phyloP scores from a whole-genome alignment of 2,797 vertebrate genomes.

The Sciurus vulgaris region DNA sequence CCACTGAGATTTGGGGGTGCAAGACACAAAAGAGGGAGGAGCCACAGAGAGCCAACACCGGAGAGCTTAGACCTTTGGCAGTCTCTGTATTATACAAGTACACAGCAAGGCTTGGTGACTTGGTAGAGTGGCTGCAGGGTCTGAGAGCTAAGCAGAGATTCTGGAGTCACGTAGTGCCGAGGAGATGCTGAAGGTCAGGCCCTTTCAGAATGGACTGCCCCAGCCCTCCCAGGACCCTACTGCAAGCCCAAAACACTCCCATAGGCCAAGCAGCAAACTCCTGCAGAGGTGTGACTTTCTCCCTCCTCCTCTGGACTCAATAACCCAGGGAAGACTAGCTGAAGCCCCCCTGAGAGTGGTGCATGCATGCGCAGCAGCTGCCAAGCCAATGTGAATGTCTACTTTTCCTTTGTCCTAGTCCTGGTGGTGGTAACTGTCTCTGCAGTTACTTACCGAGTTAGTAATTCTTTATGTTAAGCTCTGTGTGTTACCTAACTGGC shows the following conservation, averaged over 20 bases:
- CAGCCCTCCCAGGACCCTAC: background rate
- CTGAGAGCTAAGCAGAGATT: background rate
- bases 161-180: background rate
- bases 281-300: background rate
- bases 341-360: too few species aligned
- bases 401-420: background rate
- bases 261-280: background rate
- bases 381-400: background rate
- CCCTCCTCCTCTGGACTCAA: background rate
- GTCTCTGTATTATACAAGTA: background rate
- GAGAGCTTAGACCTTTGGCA: background rate
- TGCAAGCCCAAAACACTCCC: background rate
- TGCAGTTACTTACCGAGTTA: background rate
- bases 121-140: background rate
- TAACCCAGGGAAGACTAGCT: background rate
- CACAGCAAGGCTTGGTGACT: background rate
- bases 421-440: background rate
- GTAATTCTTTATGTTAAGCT: background rate
- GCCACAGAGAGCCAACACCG: background rate
- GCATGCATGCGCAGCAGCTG: background rate
- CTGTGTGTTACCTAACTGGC: background rate
- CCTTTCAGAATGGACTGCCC: background rate
- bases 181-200: background rate
- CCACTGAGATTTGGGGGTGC: background rate
- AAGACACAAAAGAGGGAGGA: background rate